Evolutionary conservation across 2,797 vertebrate species (phyloP), one percentile per base, ranked within the genome.

Genomic region (Enteromius afrohamiltoni): DNA sequence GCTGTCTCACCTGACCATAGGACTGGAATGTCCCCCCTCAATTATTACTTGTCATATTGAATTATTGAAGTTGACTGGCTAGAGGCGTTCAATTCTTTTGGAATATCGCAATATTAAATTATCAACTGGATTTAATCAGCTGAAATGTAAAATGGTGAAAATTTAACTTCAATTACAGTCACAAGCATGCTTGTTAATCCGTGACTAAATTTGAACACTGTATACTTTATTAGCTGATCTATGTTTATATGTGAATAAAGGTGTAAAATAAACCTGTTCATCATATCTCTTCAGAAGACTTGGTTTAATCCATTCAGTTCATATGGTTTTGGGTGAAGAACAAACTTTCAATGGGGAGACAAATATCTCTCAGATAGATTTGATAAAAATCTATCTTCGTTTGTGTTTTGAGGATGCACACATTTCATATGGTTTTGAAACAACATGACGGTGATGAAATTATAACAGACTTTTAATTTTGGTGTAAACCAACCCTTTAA

Each of bases 41-140:
- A 64, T 71, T 70, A 83, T 77, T 70, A 60, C 80, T 51, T 76
- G 82, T 83, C 82, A 77, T 69, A 47, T 69, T 77, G 26, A 69
- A 77, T 83, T 31, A 83, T 76, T 34, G 67, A 1, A 16, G 55
- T 67, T 67, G 60, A n/a, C 26, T 31, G 31, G 29, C 26, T 65
- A 64, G 29, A 64, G 10, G n/a, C 6, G 19, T 80, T 80, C 42
- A 19, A 45, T 71, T 60, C 23, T 58, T 23, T 74, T 37, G 29
- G 3, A 53, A 37, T 51, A 49, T 26, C 10, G 21, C 16, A 7
- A 19, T 11, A 64, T 82, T 9, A 13, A 45, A 77, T 77, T 3
- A 31, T 77, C 16, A 64, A 8, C 6, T 62, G 4, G 8, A 19
- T 29, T 37, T 29, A 64, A 64, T 47, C 3, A 65, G 3, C 16